Percentiles rank a stretch among this genome's conserved stretches.
Conservation (phyloP, 2,113 vertebrate genomes). For the Periophthalmus modestus region DNA sequence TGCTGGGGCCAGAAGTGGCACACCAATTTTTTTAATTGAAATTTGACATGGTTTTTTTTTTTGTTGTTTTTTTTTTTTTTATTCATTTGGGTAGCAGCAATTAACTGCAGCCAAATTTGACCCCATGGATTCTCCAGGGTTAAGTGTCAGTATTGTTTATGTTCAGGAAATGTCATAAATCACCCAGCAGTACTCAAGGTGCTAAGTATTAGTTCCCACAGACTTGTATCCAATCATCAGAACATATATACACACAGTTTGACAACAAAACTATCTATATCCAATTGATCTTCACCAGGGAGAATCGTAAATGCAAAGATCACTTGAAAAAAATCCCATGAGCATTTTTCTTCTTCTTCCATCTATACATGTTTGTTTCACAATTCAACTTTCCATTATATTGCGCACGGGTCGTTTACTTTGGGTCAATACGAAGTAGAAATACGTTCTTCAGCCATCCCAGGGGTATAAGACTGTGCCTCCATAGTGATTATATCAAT, state of each 20-base stretch:
- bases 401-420: slow-evolving; percentile 5
- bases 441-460: slow-evolving; percentile 8
- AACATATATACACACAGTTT: background rate
- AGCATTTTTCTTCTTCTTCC: background rate
- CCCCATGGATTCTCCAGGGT: no score
- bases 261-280: background rate
- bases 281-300: background rate
- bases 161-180: no score
- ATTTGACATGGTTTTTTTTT: no score
- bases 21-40: no score
- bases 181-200: background rate
- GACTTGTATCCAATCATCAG: background rate
- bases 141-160: no score
- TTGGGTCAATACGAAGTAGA: slow-evolving; percentile 10
- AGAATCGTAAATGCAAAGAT: background rate
- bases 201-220: background rate
- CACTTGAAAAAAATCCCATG: background rate
- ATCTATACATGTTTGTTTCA: background rate
- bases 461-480: background rate
- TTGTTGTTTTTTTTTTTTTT: no score
- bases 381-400: background rate
- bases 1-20: no score
- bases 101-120: no score
- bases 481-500: slow-evolving; percentile 22
- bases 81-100: no score